Conservation (phyloP, 2,113 vertebrate genomes). For the Zapornia atra region DNA sequence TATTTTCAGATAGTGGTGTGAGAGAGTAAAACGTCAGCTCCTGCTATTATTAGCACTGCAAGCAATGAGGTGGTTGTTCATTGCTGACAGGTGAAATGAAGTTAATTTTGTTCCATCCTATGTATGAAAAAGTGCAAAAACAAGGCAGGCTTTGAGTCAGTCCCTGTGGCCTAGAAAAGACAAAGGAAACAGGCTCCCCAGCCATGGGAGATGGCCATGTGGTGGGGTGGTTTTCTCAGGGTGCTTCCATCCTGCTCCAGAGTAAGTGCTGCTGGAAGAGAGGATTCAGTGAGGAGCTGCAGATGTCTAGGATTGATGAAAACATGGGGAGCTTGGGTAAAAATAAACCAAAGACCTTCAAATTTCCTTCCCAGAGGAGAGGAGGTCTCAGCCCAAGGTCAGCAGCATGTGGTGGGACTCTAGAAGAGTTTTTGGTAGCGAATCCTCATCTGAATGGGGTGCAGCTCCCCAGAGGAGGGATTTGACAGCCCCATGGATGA, state of each 20-base stretch:
- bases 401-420: background rate
- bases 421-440: background rate
- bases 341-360: background rate
- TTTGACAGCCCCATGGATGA: background rate
- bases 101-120: conserved; percentile 15
- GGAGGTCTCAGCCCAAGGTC: background rate
- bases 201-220: too few species aligned
- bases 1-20: conserved; percentile 28
- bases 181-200: background rate
- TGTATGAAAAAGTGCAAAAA: background rate
- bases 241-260: background rate
- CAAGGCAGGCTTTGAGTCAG: background rate
- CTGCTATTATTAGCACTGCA: background rate
- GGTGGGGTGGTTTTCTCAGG: background rate
- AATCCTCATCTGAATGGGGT: accelerated
- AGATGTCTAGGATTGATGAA: background rate
- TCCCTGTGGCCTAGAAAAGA: background rate
- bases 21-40: conserved; percentile 18
- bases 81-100: conserved; percentile 38
- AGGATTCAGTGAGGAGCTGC: background rate
- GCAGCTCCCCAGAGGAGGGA: background rate
- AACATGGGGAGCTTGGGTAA: background rate
- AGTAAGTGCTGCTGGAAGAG: background rate
- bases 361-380: background rate
- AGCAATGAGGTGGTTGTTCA: background rate